Conservation (phyloP, 2,113 vertebrate species). For the Oncorhynchus tshawytscha region DNA sequence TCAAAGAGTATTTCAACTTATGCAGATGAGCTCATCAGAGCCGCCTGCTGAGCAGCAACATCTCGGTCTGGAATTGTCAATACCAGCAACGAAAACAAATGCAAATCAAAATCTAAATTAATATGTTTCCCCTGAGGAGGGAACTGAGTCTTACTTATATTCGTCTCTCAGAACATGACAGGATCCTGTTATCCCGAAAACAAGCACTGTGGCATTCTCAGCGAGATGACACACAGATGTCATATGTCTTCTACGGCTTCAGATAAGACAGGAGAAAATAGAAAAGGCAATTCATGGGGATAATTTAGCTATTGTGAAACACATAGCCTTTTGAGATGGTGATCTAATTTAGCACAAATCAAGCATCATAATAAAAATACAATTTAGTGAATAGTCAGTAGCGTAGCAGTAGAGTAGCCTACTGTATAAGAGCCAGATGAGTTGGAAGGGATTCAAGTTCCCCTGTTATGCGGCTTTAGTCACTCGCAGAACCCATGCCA, state of each 20-base stretch:
- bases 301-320: neutral
- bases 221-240: constrained; percentile 51
- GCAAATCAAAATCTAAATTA: constrained; percentile 78
- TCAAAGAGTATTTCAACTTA: constrained; percentile 77
- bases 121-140: constrained; percentile 74
- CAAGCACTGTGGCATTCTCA: constrained; percentile 56
- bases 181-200: constrained; percentile 66
- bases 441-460: neutral
- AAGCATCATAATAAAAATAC: neutral
- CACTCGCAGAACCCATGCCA: constrained; percentile 12
- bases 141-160: constrained; percentile 67
- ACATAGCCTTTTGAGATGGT: neutral
- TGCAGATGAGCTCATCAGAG: constrained; percentile 78
- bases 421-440: constrained; percentile 3
- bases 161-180: constrained; percentile 71
- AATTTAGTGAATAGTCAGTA: neutral
- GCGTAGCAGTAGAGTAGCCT: no score
- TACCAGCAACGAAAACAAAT: constrained; percentile 74
- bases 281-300: constrained; percentile 3
- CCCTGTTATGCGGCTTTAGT: constrained; percentile 13
- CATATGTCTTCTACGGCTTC: constrained; percentile 32
- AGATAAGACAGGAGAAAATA: constrained; percentile 44
- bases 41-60: constrained; percentile 73
- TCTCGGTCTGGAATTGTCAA: constrained; percentile 77
- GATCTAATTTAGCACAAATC: neutral